Evolutionary conservation across 2,888 invertebrate genomes (phyloP), one percentile per base, ranked within the genome.

Genomic region (Zaprionus obscuricornis): DNA sequence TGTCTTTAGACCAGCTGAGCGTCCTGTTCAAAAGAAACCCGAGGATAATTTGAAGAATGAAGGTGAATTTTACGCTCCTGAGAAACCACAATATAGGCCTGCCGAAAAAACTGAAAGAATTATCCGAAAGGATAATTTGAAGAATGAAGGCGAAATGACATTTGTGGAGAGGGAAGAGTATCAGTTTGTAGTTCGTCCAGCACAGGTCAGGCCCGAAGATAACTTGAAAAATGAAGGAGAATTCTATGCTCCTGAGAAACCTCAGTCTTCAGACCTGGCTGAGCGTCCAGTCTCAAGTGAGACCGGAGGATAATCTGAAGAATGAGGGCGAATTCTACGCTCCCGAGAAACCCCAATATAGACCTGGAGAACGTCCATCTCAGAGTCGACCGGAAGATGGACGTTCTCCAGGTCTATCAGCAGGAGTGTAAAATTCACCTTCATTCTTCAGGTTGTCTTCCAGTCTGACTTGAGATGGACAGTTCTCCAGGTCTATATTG

Each of bases 11-110:
- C 92, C 92, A 1, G 92, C 91, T 10, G 92, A 92, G 68, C 81
- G 91, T 39, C 89, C 91, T 0, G 76, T 88, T 10, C 88, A 89
- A 26, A 90, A 85, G 0, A 90, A 86, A 49, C 91, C 91, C 0
- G 72, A 84, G n/a, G 92, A 92, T 62, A 93, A 93, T 74, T 74
- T 93, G 0, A 88, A 88, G 64, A 92, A 92, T 0, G 93, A 93
- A 82, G 93, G 93, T 1, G 91, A 93, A 1, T 92, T 92, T 17
- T 70, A 88, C 3, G 43, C 59, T 90, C 93, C 92, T 0, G 89
- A 90, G 43, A 91, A 90, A 54, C 89, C 91, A 0, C 74, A 89
- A 33, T 92, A 90, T 82, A 87, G 84, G 4, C 92, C 92, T 0
- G 93, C 90, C 20, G 92, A 92, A 57, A 76, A 90, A 31, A 90